phyloP scores from a whole-genome alignment of 1,140 invertebrate genomes.

The Stratiolaelaps scimitus region DNA sequence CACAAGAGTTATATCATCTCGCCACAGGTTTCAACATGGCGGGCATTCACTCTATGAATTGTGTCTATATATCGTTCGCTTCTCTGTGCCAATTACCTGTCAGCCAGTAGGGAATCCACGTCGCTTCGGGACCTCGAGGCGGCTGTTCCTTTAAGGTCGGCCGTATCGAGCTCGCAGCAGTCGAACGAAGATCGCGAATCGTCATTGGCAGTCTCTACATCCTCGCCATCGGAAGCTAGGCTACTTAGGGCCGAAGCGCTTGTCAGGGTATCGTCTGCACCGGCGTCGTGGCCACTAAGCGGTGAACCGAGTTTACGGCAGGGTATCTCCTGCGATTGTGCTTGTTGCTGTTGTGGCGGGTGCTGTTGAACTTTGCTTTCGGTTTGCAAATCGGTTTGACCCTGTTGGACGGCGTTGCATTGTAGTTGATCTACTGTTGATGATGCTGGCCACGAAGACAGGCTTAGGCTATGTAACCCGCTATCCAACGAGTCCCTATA shows the following conservation, averaged over 20 bases:
- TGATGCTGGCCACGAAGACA: neutral
- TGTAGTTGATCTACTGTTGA: neutral
- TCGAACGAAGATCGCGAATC: neutral
- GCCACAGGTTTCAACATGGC: no score
- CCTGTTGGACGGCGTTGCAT: neutral
- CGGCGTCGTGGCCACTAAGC: neutral
- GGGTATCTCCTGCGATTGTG: neutral
- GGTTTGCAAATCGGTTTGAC: neutral
- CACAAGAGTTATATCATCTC: no score
- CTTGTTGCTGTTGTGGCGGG: neutral
- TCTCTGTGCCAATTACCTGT: neutral
- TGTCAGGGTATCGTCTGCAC: slow-evolving; percentile 11
- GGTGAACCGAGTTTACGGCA: neutral
- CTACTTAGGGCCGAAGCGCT: neutral
- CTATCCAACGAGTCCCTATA: slow-evolving; percentile 10
- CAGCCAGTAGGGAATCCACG: neutral
- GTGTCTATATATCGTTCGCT: no score
- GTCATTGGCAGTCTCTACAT: neutral
- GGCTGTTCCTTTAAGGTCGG: neutral
- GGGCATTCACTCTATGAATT: no score
- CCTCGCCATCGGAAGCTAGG: neutral
- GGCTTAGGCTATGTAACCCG: neutral
- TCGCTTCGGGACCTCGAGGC: neutral
- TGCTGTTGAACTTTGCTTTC: neutral
- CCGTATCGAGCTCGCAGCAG: neutral